Evolutionary conservation across 2,113 vertebrate species (phyloP), one percentile per base, ranked within the genome.

Genomic region (Lasiurus borealis): DNA sequence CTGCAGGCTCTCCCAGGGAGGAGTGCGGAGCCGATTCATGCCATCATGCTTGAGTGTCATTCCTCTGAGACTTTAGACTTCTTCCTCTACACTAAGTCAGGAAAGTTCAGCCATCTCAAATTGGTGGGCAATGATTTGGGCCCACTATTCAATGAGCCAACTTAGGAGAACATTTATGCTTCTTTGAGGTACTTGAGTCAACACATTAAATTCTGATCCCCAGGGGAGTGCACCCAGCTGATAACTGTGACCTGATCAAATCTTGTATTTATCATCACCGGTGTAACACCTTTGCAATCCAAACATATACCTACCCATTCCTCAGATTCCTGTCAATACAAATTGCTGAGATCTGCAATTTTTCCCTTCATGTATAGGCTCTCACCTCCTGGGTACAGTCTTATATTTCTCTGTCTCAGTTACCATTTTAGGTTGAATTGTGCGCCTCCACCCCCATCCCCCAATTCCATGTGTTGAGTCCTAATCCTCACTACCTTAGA

Each of bases 151-250:
- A 77, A 85, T 85, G 69, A 85, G 59, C 48, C 21, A 85, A 14
- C 13, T 14, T 54, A 68, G 48, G 36, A 85, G 57, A 68, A 77
- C 14, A 46, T 77, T 54, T 48, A n/a, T 77, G 34, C 10, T 77
- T 68, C 19, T 82, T 73, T 21, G 21, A 90, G n/a, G 40, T 9
- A 25, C 36, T 75, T 83, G 66, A 52, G 46, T 34, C 15, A 92
- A 85, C 9, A 85, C 62, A 92, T 44, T 40, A 75, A 73, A 77
- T 92, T 92, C 82, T 92, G 21, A 77, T 69, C 75, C 34, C 29
- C 36, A 46, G 6, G 15, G 5, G 7, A 44, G 34, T 16, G 46
- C 19, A 7, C 10, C 14, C 36, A 77, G 69, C 21, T 85, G 34
- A 34, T 48, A 29, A 71, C 88, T 81, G 54, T 34, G 54, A 4